Evolutionary conservation across 1,140 invertebrate genomes (phyloP).

Genomic region (Brachionus angularis): DNA sequence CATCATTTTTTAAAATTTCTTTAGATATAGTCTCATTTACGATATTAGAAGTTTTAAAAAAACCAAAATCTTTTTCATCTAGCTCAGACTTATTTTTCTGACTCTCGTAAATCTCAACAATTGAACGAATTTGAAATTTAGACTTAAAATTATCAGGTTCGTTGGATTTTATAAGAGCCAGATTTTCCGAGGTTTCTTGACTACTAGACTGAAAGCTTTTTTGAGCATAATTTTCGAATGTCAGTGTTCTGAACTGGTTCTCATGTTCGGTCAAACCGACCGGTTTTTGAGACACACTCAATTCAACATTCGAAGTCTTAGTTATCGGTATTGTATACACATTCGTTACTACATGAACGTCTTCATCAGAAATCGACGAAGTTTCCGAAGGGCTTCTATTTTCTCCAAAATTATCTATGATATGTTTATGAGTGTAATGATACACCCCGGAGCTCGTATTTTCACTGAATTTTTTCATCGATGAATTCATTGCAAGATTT

Average conservation of each 20-base stretch:
- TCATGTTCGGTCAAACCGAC: too few species aligned
- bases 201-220: too few species aligned
- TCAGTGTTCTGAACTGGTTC: too few species aligned
- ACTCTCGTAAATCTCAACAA: constrained; percentile 38
- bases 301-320: neutral
- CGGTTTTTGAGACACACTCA: neutral
- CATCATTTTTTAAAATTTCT: neutral
- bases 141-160: neutral
- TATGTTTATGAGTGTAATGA: too few species aligned
- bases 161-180: neutral
- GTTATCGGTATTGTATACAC: constrained; percentile 26
- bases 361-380: constrained; percentile 24
- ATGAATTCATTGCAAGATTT: too few species aligned
- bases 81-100: neutral
- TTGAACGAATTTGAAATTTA: constrained; percentile 43
- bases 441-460: too few species aligned
- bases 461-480: too few species aligned
- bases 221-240: too few species aligned
- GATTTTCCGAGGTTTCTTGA: too few species aligned
- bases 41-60: constrained; percentile 12
- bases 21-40: constrained; percentile 1
- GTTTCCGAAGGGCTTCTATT: neutral
- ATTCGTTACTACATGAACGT: constrained; percentile 39
- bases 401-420: too few species aligned
- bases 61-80: neutral